Evolutionary conservation across 2,797 vertebrate species (phyloP).

Genomic region (Pangasius larnaudii): DNA sequence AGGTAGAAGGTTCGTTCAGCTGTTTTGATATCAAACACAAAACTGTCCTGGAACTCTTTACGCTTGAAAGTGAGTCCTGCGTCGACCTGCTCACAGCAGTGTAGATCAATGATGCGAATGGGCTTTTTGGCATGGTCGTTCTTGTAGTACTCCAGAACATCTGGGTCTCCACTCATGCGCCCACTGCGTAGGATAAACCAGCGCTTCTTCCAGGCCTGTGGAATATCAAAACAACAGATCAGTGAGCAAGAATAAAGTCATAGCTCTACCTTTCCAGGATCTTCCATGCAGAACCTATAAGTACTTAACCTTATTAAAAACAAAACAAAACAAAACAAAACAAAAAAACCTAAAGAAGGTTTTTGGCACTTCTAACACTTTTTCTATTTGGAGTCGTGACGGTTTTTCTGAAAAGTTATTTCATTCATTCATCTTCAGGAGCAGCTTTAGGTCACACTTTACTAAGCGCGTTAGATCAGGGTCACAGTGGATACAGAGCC

Average conservation of each 20-base stretch:
- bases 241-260: neutral
- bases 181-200: constrained; percentile 97
- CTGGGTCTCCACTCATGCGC: constrained; percentile 96
- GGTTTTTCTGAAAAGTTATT: neutral
- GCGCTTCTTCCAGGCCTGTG: constrained; percentile 97
- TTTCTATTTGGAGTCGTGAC: neutral
- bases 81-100: constrained; percentile 96
- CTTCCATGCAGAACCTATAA: neutral
- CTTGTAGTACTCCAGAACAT: constrained; percentile 98
- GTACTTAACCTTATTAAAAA: neutral
- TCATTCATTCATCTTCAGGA: neutral
- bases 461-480: neutral
- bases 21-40: constrained; percentile 98
- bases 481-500: neutral
- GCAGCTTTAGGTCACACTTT: neutral
- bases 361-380: neutral
- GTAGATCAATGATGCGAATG: constrained; percentile 93
- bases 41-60: constrained; percentile 98
- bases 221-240: constrained; percentile 6
- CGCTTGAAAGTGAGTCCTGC: constrained; percentile 96
- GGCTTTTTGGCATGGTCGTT: constrained; percentile 97
- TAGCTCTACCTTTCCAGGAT: neutral
- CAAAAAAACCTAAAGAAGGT: neutral
- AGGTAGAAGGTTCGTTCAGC: constrained; percentile 96
- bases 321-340: neutral